phyloP scores from a whole-genome alignment of 2,113 vertebrate species.

The Sminthopsis crassicaudata region DNA sequence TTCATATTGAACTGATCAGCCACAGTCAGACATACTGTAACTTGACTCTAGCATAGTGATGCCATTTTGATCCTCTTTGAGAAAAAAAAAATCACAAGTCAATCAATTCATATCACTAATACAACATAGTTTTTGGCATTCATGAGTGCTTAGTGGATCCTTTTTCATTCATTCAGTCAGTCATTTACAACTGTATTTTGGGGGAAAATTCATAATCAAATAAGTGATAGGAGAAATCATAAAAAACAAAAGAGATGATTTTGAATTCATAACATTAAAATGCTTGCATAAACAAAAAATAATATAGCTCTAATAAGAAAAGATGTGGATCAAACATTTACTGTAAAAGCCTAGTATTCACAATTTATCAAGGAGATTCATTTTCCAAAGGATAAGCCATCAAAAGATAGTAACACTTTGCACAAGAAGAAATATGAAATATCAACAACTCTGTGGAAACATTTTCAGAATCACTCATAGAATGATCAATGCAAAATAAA shows the following conservation, averaged over 20 bases:
- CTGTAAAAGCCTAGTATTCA: background rate
- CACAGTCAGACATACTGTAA: too few species aligned
- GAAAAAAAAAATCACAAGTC: too few species aligned
- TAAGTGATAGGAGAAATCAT: background rate
- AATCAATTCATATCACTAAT: background rate
- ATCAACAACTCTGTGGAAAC: background rate
- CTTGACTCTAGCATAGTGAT: too few species aligned
- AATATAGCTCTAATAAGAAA: background rate
- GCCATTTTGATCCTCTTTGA: too few species aligned
- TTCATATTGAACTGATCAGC: too few species aligned
- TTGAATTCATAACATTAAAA: background rate
- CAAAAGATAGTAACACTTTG: background rate
- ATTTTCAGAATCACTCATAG: background rate
- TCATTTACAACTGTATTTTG: background rate
- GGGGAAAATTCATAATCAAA: background rate
- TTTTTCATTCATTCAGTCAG: background rate
- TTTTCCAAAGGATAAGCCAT: background rate
- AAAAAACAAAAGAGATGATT: background rate
- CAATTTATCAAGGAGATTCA: background rate
- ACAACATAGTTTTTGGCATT: background rate
- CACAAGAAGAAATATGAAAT: background rate
- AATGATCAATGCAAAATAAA: background rate
- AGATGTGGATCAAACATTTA: background rate
- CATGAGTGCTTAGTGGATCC: background rate
- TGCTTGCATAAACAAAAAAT: background rate